These are phyloP conservation scores for Pantelozetes paolii DNA, from an alignment of 2,888 invertebrate species.

Conservation along the genomic window DNA sequence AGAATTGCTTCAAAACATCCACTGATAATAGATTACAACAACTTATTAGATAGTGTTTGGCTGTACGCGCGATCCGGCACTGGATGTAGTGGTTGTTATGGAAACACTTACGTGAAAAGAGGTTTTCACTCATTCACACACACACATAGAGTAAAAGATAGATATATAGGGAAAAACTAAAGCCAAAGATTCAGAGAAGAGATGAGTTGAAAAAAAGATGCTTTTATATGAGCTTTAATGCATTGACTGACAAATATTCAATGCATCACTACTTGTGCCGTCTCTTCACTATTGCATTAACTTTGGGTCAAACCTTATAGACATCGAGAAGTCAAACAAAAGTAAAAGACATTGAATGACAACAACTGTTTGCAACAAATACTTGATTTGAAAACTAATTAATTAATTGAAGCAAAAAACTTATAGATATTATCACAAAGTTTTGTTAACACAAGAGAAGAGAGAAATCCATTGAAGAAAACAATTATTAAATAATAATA, in stretches of 20 bases:
- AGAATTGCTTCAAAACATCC: no score
- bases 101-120: conserved; percentile 22
- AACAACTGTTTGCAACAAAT: no score
- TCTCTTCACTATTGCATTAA: background rate
- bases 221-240: background rate
- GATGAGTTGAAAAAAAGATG: background rate
- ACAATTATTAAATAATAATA: background rate
- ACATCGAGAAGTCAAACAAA: background rate
- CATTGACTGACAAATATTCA: background rate
- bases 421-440: no score
- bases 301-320: background rate
- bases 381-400: no score
- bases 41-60: background rate
- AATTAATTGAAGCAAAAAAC: no score
- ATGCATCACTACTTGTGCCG: background rate
- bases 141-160: background rate
- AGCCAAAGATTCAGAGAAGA: background rate
- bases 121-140: background rate
- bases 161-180: background rate
- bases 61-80: background rate
- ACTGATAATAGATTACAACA: background rate
- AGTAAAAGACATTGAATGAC: no score
- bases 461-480: no score
- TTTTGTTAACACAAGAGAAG: no score
- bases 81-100: background rate